phyloP scores from a whole-genome alignment of 2,797 vertebrate genomes.

The Takifugu ocellatus region DNA sequence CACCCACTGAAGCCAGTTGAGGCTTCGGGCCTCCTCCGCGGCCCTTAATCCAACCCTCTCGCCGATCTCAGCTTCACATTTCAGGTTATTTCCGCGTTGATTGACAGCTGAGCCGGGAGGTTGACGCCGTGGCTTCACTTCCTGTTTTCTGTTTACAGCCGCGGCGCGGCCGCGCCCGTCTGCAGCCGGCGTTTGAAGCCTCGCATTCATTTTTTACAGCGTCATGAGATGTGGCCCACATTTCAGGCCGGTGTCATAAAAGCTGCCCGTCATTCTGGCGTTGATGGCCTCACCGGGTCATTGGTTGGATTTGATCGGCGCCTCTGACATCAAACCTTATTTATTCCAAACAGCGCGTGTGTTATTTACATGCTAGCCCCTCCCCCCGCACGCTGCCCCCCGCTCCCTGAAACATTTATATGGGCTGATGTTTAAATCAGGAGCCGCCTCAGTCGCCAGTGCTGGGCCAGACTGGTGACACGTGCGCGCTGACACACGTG shows the following conservation, averaged over 20 bases:
- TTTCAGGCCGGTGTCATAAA: conserved; percentile 1
- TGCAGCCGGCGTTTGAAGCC: neutral
- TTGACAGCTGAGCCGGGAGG: neutral
- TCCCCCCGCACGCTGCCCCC: neutral
- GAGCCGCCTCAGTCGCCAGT: conserved; percentile 43
- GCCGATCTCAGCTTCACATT: no score
- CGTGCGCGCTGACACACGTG: conserved; percentile 10
- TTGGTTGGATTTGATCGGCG: no score
- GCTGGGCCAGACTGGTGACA: conserved; percentile 32
- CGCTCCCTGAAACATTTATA: conserved; percentile 74
- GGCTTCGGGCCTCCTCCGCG: no score
- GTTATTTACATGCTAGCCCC: neutral
- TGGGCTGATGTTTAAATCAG: conserved; percentile 74
- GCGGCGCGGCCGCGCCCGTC: no score
- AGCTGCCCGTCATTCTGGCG: neutral
- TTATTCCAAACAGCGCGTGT: neutral
- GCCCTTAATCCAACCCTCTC: no score
- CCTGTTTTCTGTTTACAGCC: conserved; percentile 1
- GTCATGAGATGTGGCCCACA: conserved; percentile 2
- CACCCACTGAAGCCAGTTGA: no score
- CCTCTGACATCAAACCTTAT: neutral
- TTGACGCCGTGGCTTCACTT: no score
- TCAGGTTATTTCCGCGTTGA: no score
- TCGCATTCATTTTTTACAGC: conserved; percentile 1
- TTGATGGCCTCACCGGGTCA: neutral